Evolutionary conservation across 1,140 invertebrate genomes (phyloP), one percentile per base, ranked within the genome.

Genomic region (Drosophila dunni): DNA sequence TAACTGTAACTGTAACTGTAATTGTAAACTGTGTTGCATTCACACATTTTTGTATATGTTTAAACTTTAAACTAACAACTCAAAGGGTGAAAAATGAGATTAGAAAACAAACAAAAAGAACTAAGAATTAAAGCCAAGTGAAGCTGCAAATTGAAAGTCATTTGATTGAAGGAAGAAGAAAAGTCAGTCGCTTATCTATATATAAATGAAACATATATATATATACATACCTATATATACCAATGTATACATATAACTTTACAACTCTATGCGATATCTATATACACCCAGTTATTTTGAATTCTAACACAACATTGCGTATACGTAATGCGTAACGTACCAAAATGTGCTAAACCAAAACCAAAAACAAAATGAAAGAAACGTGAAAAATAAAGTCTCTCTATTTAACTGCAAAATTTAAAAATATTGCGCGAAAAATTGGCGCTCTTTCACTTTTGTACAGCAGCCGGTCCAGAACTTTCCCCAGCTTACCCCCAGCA

Each of bases 331-430:
- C 76, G 75, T 72, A 81, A 29, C 69, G 61, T 81, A 81, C 70
- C 68, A 80, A 73, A 72, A 60, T 77, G 78, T 79, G 81, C 78
- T 84, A 62, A 60, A 45, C 57, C 40, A 17, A 54, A 20, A 45
- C 57, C 57, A 24, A 17, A 54, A 20, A 45, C 57, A 20, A 17
- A 54, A 57, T 40, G 56, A 72, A 77, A 77, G 71, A 78, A 78
- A 81, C 66, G 58, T 78, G 58, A 88, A 84, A 79, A 90, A 91
- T 91, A 91, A 91, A 91, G 81, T 86, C 79, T 90, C 82, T 91
- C 82, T 91, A 91, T 91, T 91, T 81, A 91, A 90, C 79, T 90
- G 86, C 82, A 90, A 86, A 90, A 50, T 56, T 2, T 29, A 11
- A 56, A 51, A 57, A 20, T 24, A 62, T 65, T 50, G 3, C 24